phyloP scores from a whole-genome alignment of 2,888 invertebrate genomes.

The Cryptus armator region DNA sequence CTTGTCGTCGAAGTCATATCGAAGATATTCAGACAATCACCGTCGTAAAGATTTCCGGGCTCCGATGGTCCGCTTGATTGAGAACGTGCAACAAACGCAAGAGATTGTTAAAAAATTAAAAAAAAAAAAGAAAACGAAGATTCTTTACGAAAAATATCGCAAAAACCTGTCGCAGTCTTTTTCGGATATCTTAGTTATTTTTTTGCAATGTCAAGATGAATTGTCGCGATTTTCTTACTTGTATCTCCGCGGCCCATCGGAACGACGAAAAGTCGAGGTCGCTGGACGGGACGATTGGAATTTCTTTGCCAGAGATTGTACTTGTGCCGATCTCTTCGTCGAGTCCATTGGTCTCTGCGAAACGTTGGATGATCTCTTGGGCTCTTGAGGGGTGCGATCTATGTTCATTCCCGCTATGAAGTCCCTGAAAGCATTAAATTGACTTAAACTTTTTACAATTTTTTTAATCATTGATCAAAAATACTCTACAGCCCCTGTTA shows the following conservation, averaged over 20 bases:
- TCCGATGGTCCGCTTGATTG: constrained; percentile 8
- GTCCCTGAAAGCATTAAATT: constrained; percentile 86
- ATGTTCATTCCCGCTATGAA: constrained; percentile 92
- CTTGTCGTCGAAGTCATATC: background rate
- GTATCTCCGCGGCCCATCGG: background rate
- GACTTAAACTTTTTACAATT: constrained; percentile 3
- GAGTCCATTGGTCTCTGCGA: constrained; percentile 80
- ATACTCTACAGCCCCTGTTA: too few relatives aligned
- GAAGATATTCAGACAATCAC: constrained; percentile 89
- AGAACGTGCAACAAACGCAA: constrained; percentile 68
- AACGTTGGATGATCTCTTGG: constrained; percentile 64
- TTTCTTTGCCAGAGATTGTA: constrained; percentile 33
- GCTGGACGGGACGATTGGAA: constrained; percentile 19
- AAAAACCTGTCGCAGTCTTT: too few relatives aligned
- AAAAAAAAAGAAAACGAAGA: background rate
- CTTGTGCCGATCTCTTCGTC: constrained; percentile 2
- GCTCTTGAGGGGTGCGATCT: constrained; percentile 86
- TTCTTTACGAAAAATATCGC: background rate
- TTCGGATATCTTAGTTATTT: too few relatives aligned
- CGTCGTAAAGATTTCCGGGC: constrained; percentile 87
- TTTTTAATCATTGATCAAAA: background rate
- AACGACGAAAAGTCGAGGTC: background rate
- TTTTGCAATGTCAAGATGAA: too few relatives aligned
- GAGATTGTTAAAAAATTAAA: background rate
- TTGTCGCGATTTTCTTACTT: constrained; percentile 14